These are phyloP conservation scores for Acanthosepion esculentum DNA, from an alignment of 2,888 invertebrate genomes.

Conservation along the genomic window DNA sequence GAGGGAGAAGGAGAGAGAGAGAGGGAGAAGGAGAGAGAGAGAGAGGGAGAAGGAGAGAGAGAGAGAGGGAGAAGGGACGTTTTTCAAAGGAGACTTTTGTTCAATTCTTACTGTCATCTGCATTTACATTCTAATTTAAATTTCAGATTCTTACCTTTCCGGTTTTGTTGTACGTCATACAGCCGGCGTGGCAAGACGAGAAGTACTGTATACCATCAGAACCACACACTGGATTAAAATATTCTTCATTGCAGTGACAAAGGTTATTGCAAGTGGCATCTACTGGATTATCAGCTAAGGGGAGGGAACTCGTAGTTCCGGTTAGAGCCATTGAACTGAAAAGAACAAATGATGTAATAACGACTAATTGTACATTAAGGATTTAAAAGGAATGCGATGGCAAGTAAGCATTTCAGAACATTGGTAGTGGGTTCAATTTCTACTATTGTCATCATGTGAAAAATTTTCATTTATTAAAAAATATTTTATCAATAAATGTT, in stretches of 20 bases:
- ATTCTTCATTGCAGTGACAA: background rate
- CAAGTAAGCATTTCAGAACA: too few relatives aligned
- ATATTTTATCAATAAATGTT: too few relatives aligned
- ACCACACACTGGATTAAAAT: background rate
- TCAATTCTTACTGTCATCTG: background rate
- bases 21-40: too few relatives aligned
- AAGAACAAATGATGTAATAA: background rate
- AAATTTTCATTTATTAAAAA: too few relatives aligned
- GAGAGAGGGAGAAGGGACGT: too few relatives aligned
- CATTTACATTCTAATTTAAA: background rate
- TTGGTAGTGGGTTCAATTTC: too few relatives aligned
- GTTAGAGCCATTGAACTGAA: background rate
- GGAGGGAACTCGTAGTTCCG: background rate
- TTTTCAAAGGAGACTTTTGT: background rate
- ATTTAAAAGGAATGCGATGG: too few relatives aligned
- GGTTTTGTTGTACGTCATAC: background rate
- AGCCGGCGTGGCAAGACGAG: background rate
- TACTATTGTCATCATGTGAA: too few relatives aligned
- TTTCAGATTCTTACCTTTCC: background rate
- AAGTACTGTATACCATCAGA: conserved; percentile 23
- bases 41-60: too few relatives aligned
- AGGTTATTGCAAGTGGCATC: background rate
- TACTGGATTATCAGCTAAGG: background rate
- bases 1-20: background rate
- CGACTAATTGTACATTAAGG: too few relatives aligned